phyloP scores from a whole-genome alignment of 2,113 vertebrate species.

The Ammospiza caudacuta region DNA sequence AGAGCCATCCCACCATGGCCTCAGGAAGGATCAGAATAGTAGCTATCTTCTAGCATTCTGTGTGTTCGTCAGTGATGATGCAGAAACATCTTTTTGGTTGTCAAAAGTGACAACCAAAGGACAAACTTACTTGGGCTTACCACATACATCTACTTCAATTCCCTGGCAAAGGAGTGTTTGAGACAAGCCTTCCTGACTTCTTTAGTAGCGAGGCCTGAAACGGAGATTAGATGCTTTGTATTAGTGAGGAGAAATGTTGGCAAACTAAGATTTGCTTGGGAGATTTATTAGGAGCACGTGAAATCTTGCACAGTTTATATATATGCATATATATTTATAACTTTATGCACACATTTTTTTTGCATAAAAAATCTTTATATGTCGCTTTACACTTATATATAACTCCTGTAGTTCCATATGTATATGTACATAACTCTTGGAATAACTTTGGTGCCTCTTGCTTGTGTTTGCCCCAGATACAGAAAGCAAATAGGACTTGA shows the following conservation, averaged over 20 bases:
- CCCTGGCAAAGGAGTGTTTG: not conserved
- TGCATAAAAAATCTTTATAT: not conserved
- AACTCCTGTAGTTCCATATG: not conserved
- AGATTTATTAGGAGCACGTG: not conserved
- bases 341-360: not conserved
- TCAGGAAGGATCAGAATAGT: not conserved
- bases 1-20: not conserved
- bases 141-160: not conserved
- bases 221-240: not conserved
- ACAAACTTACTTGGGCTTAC: not conserved
- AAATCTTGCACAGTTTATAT: not conserved
- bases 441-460: not conserved
- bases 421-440: not conserved
- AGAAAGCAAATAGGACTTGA: not conserved
- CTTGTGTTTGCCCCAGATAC: not conserved
- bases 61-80: not conserved
- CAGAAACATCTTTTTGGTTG: not conserved
- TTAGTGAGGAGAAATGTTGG: not conserved
- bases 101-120: not conserved
- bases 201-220: rapidly evolving
- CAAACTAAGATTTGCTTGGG: not conserved
- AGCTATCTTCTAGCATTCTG: not conserved
- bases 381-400: not conserved
- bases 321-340: not conserved
- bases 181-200: not conserved